Percentiles rank a stretch among this genome's conserved stretches.
Evolutionary conservation across 1,140 invertebrate genomes (phyloP).

Genomic region (Penaeus vannamei): DNA sequence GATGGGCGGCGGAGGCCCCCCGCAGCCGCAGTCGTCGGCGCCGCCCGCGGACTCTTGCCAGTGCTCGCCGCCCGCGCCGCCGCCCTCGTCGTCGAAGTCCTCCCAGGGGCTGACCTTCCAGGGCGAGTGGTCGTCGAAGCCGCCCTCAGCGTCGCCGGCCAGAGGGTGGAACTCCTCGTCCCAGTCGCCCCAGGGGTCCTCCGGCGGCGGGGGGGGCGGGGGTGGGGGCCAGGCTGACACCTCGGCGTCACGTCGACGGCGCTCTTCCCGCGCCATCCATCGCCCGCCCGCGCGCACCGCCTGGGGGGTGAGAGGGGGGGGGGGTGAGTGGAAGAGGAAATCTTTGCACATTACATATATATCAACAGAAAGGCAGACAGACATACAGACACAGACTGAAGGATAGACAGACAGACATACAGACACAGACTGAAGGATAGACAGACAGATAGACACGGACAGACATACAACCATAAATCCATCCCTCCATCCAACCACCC

Average conservation of each 20-base stretch:
- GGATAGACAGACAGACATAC: too few species aligned
- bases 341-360: neutral
- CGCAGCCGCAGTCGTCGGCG: conserved; percentile 43
- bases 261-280: conserved; percentile 61
- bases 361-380: neutral
- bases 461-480: too few species aligned
- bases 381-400: too few species aligned
- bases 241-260: conserved; percentile 59
- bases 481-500: too few species aligned
- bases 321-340: neutral
- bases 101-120: neutral
- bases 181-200: conserved; percentile 38
- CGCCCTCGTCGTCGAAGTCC: neutral
- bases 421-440: too few species aligned
- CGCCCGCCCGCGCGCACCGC: conserved; percentile 56
- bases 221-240: conserved; percentile 52
- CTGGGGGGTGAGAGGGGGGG: neutral
- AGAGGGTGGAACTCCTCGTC: neutral
- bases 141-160: conserved; percentile 9
- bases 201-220: conserved; percentile 44
- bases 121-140: neutral
- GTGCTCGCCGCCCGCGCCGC: neutral
- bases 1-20: conserved; percentile 49
- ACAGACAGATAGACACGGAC: too few species aligned
- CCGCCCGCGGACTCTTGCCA: conserved; percentile 7